phyloP scores from a whole-genome alignment of 1,140 invertebrate species.

The Oryzaephilus surinamensis region DNA sequence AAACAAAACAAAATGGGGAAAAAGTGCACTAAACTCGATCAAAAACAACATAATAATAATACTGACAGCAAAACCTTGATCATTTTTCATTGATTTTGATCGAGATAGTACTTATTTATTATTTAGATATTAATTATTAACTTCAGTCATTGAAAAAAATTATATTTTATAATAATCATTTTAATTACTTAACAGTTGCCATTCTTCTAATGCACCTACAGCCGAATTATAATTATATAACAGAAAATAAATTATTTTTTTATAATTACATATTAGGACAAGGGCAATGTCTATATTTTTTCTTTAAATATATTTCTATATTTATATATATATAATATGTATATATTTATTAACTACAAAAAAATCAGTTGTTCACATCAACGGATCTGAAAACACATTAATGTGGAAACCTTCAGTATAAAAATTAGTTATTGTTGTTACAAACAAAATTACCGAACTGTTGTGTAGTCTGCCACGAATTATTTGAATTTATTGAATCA shows the following conservation, averaged over 20 bases:
- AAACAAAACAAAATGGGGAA: conserved; percentile 7
- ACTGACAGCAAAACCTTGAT: conserved; percentile 15
- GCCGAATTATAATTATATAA: conserved; percentile 14
- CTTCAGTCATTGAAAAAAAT: conserved; percentile 13
- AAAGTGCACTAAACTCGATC: conserved; percentile 5
- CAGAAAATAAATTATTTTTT: conserved; percentile 17
- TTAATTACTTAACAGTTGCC: conserved; percentile 16
- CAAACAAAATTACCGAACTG: conserved; percentile 32
- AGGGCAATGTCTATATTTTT: too few species aligned
- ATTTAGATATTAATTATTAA: conserved; percentile 10
- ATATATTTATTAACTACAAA: conserved; percentile 8
- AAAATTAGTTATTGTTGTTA: conserved; percentile 27
- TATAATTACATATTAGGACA: conserved; percentile 21
- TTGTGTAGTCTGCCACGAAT: conserved; percentile 33
- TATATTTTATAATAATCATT: conserved; percentile 13
- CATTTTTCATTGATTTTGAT: conserved; percentile 11
- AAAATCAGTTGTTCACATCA: conserved; percentile 20
- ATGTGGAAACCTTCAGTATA: conserved; percentile 10
- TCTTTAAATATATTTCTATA: too few species aligned
- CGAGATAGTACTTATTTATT: too few species aligned
- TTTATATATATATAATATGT: conserved; percentile 16
- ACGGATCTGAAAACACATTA: conserved; percentile 25
- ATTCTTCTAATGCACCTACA: conserved; percentile 14
- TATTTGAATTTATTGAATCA: conserved; percentile 40
- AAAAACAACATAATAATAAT: conserved; percentile 9